Evolutionary conservation across 2,888 invertebrate genomes (phyloP), one percentile per base, ranked within the genome.

Genomic region (Mamestra brassicae): DNA sequence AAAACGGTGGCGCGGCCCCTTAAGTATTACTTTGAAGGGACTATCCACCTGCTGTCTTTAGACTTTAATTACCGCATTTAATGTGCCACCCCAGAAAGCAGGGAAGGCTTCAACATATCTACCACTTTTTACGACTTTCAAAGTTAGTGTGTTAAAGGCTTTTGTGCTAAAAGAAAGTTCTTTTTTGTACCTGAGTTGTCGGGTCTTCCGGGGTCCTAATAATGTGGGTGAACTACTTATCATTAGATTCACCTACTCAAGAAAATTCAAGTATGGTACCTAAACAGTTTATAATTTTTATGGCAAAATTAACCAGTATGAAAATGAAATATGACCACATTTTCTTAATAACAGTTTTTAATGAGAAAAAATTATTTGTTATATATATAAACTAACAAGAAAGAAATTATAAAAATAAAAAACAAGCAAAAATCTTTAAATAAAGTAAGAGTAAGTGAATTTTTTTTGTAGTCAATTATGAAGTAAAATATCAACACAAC

Each of bases 11-110:
- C 86, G 74, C 73, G 83, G 75, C 80, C 82, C 83, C 88, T 89
- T 90, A 90, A 92, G 91, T 90, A 89, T 90, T 88, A 88, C 89
- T 90, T 89, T 89, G 65, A 72, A 55, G 57, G 54, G 63, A 54
- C 52, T 58, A 47, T 58, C 58, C 68, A 55, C 34, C 66, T n/a
- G 58, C 60, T 80, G 75, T 81, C 74, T 78, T 71, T 50, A 64
- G 82, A 78, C 78, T 90, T 90, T 91, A 91, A 92, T 92, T 90
- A 90, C 86, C 74, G 74, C 79, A 89, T 90, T 89, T 90, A 89
- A 83, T 78, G 80, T 83, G 80, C 78, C 82, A 72, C 63, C 67
- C 69, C 80, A 85, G 84, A 80, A 80, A 81, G 61, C 57, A 54
- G 74, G 52, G 6, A 17, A 10, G 73, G 77, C 78, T 87, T 85